Conservation (phyloP, 2,888 invertebrate species). For the Tachina fera region DNA sequence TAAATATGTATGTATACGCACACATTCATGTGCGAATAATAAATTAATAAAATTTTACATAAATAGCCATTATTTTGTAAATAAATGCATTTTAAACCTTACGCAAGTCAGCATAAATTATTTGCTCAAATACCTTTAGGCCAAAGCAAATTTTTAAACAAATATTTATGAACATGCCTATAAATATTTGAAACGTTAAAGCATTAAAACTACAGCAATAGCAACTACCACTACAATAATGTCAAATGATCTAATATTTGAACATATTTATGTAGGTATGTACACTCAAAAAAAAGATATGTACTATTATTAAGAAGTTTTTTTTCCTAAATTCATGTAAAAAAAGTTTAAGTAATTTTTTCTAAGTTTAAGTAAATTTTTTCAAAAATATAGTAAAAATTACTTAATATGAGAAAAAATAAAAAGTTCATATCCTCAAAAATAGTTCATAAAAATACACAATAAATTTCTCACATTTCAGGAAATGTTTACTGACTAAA, state of each 20-base stretch:
- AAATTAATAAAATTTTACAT: constrained; percentile 62
- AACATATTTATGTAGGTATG: too few species aligned
- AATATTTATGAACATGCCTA: constrained; percentile 38
- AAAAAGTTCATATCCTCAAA: too few species aligned
- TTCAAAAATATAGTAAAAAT: too few species aligned
- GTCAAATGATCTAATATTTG: constrained; percentile 2
- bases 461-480: too few species aligned
- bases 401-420: too few species aligned
- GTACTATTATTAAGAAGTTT: too few species aligned
- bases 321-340: too few species aligned
- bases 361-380: too few species aligned
- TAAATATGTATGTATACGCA: constrained; percentile 4
- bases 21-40: constrained; percentile 10
- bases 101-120: constrained; percentile 72
- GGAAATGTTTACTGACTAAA: too few species aligned
- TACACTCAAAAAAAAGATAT: too few species aligned
- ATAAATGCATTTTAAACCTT: constrained; percentile 66
- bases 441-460: too few species aligned
- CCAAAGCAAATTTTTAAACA: constrained; percentile 52
- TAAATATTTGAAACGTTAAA: constrained; percentile 46
- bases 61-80: constrained; percentile 48
- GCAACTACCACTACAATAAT: constrained; percentile 32
- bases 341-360: too few species aligned
- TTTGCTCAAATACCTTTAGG: constrained; percentile 71
- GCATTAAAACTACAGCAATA: not conserved